These are phyloP conservation scores for Phocoena phocoena DNA, from an alignment of 2,113 vertebrate species.

Conservation along the genomic window DNA sequence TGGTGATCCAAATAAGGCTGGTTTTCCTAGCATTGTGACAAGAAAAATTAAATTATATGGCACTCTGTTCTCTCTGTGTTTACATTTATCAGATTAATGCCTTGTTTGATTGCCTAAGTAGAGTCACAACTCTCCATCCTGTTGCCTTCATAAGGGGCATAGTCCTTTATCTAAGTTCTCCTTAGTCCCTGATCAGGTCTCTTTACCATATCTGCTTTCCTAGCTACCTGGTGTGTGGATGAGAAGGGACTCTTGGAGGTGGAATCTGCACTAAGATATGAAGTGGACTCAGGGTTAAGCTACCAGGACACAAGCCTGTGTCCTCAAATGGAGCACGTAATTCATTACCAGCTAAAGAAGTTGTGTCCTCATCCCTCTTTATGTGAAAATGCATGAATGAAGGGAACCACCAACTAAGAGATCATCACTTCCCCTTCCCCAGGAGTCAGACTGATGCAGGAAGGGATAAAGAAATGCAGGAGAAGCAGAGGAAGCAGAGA, in stretches of 20 bases:
- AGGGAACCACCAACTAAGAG: not conserved
- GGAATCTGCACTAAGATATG: not conserved
- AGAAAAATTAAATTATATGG: not conserved
- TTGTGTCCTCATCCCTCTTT: not conserved
- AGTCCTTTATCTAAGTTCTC: not conserved
- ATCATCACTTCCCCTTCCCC: not conserved
- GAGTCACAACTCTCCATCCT: not conserved
- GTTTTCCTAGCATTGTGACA: not conserved
- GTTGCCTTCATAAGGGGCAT: not conserved
- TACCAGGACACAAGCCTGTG: not conserved
- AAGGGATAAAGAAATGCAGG: not conserved
- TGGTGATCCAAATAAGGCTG: not conserved
- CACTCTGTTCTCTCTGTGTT: not conserved
- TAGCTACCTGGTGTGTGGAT: not conserved
- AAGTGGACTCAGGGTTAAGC: not conserved
- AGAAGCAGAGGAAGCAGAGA: not conserved
- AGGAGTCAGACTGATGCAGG: not conserved
- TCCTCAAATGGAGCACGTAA: not conserved
- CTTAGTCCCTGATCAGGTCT: not conserved
- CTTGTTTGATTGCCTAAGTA: not conserved
- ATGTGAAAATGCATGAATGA: not conserved
- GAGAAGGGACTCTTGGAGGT: not conserved
- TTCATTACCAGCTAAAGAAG: not conserved
- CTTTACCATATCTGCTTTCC: not conserved
- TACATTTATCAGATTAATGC: not conserved